Evolutionary conservation across 2,113 vertebrate species (phyloP).

Genomic region (Etheostoma spectabile): DNA sequence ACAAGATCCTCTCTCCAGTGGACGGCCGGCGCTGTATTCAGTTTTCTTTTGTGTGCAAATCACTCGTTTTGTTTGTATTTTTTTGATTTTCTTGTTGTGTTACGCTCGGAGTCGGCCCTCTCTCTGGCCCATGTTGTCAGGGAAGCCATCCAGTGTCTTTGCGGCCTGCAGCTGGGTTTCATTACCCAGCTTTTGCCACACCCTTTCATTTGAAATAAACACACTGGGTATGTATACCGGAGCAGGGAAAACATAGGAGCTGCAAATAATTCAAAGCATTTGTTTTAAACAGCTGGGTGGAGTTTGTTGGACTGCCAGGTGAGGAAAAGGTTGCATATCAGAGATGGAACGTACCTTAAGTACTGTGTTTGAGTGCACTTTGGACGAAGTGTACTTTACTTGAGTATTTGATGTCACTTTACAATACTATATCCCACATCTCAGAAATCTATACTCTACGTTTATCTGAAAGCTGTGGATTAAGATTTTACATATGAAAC

Average conservation of each 20-base stretch:
- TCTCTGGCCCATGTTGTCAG: constrained; percentile 53
- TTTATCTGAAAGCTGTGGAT: too few relatives aligned
- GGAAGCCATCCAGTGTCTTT: constrained; percentile 55
- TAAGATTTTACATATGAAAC: too few relatives aligned
- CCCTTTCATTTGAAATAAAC: constrained; percentile 74
- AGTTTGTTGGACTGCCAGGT: neutral
- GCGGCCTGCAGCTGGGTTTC: constrained; percentile 74
- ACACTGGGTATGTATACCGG: constrained; percentile 47
- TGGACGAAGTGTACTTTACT: too few relatives aligned
- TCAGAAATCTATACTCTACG: neutral
- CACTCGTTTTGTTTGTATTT: constrained; percentile 77
- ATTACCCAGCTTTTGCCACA: constrained; percentile 68
- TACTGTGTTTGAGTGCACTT: neutral
- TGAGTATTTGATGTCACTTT: neutral
- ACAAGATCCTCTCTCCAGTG: constrained; percentile 68
- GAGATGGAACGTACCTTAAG: neutral
- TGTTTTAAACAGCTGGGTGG: constrained; percentile 40
- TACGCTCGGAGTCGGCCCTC: constrained; percentile 34
- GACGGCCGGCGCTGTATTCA: constrained; percentile 59
- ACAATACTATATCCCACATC: neutral
- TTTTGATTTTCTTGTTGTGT: constrained; percentile 72
- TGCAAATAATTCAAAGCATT: constrained; percentile 61
- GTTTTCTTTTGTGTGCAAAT: constrained; percentile 79
- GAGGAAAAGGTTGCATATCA: neutral
- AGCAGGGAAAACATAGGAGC: constrained; percentile 52